Conservation (phyloP, 1,140 invertebrate genomes). For the Drosophila grimshawi region DNA sequence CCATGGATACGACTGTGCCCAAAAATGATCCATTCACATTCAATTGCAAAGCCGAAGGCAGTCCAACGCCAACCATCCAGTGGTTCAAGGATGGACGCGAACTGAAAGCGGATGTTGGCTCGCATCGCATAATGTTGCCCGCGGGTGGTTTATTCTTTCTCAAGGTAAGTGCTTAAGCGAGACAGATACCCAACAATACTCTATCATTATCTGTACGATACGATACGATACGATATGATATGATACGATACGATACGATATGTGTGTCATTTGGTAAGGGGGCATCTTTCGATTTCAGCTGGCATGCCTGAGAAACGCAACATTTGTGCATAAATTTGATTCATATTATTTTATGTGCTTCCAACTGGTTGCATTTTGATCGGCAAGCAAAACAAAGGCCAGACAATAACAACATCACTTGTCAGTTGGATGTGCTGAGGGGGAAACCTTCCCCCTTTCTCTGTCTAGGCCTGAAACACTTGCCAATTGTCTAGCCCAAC, state of each 20-base stretch:
- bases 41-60: slow-evolving; percentile 89
- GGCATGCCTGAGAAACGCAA: slow-evolving; percentile 64
- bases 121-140: slow-evolving; percentile 87
- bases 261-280: background rate
- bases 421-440: background rate
- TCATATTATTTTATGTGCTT: slow-evolving; percentile 79
- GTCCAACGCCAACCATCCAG: slow-evolving; percentile 87
- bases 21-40: slow-evolving; percentile 89
- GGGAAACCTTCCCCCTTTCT: slow-evolving; percentile 8
- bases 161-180: slow-evolving; percentile 85
- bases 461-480: slow-evolving; percentile 31
- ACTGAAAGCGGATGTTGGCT: slow-evolving; percentile 85
- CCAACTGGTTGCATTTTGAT: slow-evolving; percentile 75
- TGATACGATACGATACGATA: too few relatives aligned
- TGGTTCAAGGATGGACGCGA: slow-evolving; percentile 89
- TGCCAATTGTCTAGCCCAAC: slow-evolving; percentile 41
- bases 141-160: slow-evolving; percentile 91
- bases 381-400: slow-evolving; percentile 69
- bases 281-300: slow-evolving; percentile 7
- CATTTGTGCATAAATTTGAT: slow-evolving; percentile 71
- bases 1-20: slow-evolving; percentile 89
- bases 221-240: too few relatives aligned
- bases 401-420: slow-evolving; percentile 34
- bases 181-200: slow-evolving; percentile 53
- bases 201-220: slow-evolving; percentile 55